phyloP scores from a whole-genome alignment of 2,888 invertebrate genomes.

The Mamestra brassicae region DNA sequence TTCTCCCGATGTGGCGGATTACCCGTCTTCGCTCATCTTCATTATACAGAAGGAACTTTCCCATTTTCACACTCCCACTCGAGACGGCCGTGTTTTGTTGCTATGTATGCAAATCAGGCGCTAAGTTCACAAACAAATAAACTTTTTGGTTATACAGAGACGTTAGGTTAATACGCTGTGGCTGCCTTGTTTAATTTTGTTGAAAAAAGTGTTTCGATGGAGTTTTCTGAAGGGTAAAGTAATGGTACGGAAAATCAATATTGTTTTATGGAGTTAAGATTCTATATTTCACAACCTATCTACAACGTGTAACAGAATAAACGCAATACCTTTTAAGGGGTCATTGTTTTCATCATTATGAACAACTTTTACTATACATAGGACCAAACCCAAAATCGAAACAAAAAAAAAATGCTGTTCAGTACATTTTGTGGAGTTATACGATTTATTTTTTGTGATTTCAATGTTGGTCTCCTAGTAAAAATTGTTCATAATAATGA shows the following conservation, averaged over 20 bases:
- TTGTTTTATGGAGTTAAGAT: neutral
- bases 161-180: conserved; percentile 73
- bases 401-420: too few species aligned
- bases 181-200: conserved; percentile 72
- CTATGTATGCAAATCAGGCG: conserved; percentile 87
- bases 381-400: too few species aligned
- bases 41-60: conserved; percentile 87
- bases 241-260: conserved; percentile 33
- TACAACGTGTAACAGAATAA: too few species aligned
- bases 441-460: too few species aligned
- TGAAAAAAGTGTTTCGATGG: conserved; percentile 61
- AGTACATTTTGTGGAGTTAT: too few species aligned
- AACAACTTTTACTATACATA: too few species aligned
- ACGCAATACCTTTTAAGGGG: too few species aligned
- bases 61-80: conserved; percentile 82
- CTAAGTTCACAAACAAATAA: conserved; percentile 86
- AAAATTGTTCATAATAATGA: too few species aligned
- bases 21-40: conserved; percentile 86
- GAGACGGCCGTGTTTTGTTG: conserved; percentile 77
- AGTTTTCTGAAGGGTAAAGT: conserved; percentile 60
- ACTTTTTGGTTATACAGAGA: conserved; percentile 80
- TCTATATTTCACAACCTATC: neutral
- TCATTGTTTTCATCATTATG: too few species aligned
- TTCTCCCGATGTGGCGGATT: conserved; percentile 82
- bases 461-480: too few species aligned